Conservation (phyloP, 2,113 vertebrate genomes). For the Sciurus niger region DNA sequence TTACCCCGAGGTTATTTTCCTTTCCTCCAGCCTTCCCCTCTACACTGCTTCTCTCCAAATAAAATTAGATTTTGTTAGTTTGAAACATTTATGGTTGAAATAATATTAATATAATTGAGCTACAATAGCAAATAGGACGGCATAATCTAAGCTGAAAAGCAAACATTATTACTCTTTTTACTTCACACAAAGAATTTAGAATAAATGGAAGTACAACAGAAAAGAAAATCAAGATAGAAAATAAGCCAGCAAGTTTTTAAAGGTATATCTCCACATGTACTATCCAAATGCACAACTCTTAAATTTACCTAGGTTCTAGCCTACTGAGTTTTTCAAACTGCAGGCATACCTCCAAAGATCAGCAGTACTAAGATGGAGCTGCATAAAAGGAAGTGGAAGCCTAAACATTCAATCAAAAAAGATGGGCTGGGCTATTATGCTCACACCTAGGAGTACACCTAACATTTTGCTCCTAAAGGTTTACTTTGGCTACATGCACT, state of each 20-base stretch:
- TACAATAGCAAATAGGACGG: conserved; percentile 50
- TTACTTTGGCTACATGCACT: conserved; percentile 49
- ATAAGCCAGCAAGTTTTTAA: conserved; percentile 64
- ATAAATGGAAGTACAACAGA: conserved; percentile 69
- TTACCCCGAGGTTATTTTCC: conserved; percentile 10
- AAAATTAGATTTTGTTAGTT: conserved; percentile 65
- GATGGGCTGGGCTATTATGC: conserved; percentile 1
- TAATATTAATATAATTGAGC: conserved; percentile 59
- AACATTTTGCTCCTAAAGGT: conserved; percentile 58
- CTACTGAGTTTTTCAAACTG: conserved; percentile 62
- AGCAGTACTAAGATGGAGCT: conserved; percentile 64
- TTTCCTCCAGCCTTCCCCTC: background rate
- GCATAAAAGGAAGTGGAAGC: conserved; percentile 66
- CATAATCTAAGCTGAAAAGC: conserved; percentile 58
- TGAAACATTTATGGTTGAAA: conserved; percentile 57
- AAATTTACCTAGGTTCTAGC: conserved; percentile 54
- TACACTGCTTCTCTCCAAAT: conserved; percentile 5
- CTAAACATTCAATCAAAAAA: conserved; percentile 41
- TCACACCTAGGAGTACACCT: conserved; percentile 21
- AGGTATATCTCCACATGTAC: conserved; percentile 22
- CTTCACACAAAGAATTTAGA: conserved; percentile 66
- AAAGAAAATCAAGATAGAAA: conserved; percentile 65
- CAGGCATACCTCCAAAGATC: conserved; percentile 68
- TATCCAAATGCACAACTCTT: conserved; percentile 45
- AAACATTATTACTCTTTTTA: conserved; percentile 56